Conservation (phyloP, 2,888 invertebrate species). For the Dynastes maya region DNA sequence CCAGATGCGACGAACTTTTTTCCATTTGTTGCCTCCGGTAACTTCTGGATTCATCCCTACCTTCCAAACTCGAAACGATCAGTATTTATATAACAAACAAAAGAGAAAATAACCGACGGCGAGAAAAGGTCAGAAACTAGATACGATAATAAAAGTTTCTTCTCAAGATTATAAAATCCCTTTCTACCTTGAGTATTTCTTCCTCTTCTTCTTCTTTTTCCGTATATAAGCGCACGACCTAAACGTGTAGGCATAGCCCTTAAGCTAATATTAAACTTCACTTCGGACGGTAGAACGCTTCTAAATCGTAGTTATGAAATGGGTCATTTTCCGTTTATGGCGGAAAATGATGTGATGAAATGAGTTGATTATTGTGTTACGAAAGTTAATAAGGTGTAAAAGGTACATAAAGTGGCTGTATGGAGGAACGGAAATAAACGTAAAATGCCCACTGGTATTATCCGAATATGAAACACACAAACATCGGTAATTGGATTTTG, state of each 20-base stretch:
- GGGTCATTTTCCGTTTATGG: constrained; percentile 20
- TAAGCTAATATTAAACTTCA: constrained; percentile 23
- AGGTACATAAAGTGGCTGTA: constrained; percentile 6
- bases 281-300: constrained; percentile 6
- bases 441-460: constrained; percentile 1
- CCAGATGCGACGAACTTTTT: constrained; percentile 43
- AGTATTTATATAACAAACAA: constrained; percentile 42
- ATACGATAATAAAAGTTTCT: constrained; percentile 43
- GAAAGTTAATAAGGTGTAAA: constrained; percentile 23
- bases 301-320: constrained; percentile 13
- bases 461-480: constrained; percentile 3
- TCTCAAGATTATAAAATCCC: constrained; percentile 32
- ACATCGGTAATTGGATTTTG: constrained; percentile 3
- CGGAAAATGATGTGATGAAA: not conserved
- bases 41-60: constrained; percentile 26
- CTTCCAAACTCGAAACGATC: constrained; percentile 8
- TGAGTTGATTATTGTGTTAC: constrained; percentile 7
- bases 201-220: not conserved
- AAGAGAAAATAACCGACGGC: constrained; percentile 21
- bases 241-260: constrained; percentile 13
- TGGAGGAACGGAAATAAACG: not conserved
- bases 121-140: constrained; percentile 33
- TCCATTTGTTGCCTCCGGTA: constrained; percentile 34
- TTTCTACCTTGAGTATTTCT: constrained; percentile 19
- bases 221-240: not conserved